Percentiles rank a stretch among this genome's conserved stretches.
Conservation (phyloP, 2,113 vertebrate genomes). For the Eonycteris spelaea region DNA sequence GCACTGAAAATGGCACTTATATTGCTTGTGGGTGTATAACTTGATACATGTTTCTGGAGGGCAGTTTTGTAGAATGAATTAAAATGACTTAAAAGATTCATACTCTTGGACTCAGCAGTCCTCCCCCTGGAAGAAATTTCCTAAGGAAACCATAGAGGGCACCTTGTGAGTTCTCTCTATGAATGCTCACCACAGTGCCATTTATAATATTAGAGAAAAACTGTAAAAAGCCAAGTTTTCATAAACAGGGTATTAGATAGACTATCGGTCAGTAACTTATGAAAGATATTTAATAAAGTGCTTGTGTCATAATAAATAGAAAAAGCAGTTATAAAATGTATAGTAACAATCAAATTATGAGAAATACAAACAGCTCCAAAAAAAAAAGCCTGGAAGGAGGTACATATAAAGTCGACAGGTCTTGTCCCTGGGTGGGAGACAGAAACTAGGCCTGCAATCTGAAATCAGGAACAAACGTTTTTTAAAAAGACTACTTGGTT, state of each 20-base stretch:
- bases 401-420: neutral
- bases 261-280: neutral
- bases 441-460: neutral
- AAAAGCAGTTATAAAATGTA: neutral
- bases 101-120: neutral
- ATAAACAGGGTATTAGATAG: neutral
- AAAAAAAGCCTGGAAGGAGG: neutral
- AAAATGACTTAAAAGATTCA: neutral
- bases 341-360: neutral
- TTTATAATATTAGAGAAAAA: neutral
- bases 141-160: neutral
- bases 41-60: neutral
- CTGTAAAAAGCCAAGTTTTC: neutral
- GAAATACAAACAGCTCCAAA: neutral
- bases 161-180: neutral
- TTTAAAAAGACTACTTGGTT: neutral
- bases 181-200: neutral
- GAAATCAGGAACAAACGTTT: neutral
- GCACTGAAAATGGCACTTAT: rapidly evolving
- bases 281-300: neutral
- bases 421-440: neutral
- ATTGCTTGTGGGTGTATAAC: neutral
- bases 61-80: slow-evolving; percentile 1
- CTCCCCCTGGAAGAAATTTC: neutral
- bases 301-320: neutral